A percentile compares a stretch with the other conserved stretches of the same genome.
phyloP scores from a whole-genome alignment of 2,113 vertebrate species.

The Vidua chalybeata region DNA sequence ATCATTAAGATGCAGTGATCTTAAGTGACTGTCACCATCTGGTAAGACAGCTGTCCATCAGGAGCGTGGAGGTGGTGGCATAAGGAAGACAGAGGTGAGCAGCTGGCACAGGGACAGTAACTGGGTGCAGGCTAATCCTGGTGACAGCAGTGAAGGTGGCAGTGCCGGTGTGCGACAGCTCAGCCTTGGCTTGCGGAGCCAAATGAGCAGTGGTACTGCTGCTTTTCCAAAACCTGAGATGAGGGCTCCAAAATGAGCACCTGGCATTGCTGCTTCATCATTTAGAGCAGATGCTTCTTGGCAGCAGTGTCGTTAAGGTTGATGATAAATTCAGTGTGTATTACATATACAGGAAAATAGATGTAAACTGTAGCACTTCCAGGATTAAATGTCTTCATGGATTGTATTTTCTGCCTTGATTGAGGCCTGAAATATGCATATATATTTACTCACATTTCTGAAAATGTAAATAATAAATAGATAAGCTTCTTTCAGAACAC shows the following conservation, averaged over 20 bases:
- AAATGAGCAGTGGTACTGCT: background rate
- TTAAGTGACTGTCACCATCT: background rate
- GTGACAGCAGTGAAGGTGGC: background rate
- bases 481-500: background rate
- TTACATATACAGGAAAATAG: background rate
- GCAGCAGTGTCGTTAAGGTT: background rate
- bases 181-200: background rate
- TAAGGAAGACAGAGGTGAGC: background rate
- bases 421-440: background rate
- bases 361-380: background rate
- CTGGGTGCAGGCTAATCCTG: background rate
- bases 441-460: background rate
- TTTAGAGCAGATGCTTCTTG: conserved; percentile 1
- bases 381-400: background rate
- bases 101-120: background rate
- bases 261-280: background rate
- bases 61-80: background rate
- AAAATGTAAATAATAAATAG: background rate
- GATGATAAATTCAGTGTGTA: background rate
- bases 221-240: background rate
- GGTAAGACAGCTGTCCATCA: background rate
- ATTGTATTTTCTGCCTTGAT: background rate
- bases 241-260: background rate
- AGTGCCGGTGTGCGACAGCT: accelerated
- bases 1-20: background rate